Conservation (phyloP, 1,140 invertebrate species). For the Mycetomoellerius zeteki region DNA sequence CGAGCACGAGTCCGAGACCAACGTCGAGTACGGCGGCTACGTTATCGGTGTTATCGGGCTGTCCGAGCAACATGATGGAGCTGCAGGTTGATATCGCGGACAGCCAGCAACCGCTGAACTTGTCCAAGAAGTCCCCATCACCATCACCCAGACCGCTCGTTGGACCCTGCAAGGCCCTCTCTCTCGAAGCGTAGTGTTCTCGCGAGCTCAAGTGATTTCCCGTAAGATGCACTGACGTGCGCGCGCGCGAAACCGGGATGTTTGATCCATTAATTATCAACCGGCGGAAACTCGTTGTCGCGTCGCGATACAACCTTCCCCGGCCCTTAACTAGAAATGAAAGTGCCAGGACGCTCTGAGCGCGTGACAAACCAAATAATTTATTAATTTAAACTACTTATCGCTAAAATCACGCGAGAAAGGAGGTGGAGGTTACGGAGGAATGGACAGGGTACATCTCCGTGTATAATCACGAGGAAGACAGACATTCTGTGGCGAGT, state of each 20-base stretch:
- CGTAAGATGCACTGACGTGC: conserved; percentile 28
- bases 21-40: conserved; percentile 84
- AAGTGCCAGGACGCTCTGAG: conserved; percentile 87
- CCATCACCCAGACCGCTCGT: conserved; percentile 90
- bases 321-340: conserved; percentile 57
- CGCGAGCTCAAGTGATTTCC: conserved; percentile 47
- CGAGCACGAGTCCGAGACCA: conserved; percentile 84
- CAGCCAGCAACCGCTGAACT: conserved; percentile 94
- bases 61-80: conserved; percentile 89
- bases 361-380: conserved; percentile 90
- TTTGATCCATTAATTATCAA: conserved; percentile 28
- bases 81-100: conserved; percentile 94
- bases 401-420: conserved; percentile 69
- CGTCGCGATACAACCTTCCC: conserved; percentile 46
- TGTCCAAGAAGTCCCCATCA: conserved; percentile 95
- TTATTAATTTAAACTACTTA: conserved; percentile 87
- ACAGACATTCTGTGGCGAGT: conserved; percentile 36
- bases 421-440: conserved; percentile 50
- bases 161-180: conserved; percentile 87
- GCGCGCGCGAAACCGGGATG: conserved; percentile 8
- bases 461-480: conserved; percentile 60
- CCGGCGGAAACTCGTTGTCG: conserved; percentile 47
- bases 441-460: conserved; percentile 32
- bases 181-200: conserved; percentile 88
- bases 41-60: conserved; percentile 79